Conservation (phyloP, 2,797 vertebrate genomes). For the Aeoliscus strigatus region DNA sequence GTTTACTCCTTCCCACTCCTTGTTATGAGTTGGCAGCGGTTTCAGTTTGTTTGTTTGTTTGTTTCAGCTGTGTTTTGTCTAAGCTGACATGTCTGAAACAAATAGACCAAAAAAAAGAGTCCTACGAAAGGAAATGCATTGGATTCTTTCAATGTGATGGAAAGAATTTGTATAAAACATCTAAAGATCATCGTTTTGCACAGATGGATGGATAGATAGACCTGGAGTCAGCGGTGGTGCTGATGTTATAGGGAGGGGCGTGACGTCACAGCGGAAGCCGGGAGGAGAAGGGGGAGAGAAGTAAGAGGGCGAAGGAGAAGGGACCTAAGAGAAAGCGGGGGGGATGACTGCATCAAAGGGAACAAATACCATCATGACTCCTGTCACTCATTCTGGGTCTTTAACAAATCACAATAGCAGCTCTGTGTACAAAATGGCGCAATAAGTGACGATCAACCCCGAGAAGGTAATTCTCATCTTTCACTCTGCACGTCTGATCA, state of each 20-base stretch:
- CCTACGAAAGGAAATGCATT: no score
- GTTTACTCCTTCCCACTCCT: no score
- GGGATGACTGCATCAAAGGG: slow-evolving; percentile 73
- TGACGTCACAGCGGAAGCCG: slow-evolving; percentile 69
- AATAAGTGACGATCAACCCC: slow-evolving; percentile 69
- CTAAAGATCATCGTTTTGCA: no score
- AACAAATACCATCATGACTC: slow-evolving; percentile 49
- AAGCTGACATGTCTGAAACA: no score
- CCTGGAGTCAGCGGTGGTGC: slow-evolving; percentile 42
- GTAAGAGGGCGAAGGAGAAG: slow-evolving; percentile 48
- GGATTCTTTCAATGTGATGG: no score
- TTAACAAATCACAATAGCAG: slow-evolving; percentile 36
- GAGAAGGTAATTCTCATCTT: slow-evolving; percentile 73
- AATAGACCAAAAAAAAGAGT: no score
- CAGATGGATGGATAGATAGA: background rate
- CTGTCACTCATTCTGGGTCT: slow-evolving; percentile 36
- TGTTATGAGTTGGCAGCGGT: no score
- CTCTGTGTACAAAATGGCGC: slow-evolving; percentile 46
- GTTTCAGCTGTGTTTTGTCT: no score
- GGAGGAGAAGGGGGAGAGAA: slow-evolving; percentile 44
- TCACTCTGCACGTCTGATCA: slow-evolving; percentile 59
- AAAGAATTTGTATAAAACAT: no score
- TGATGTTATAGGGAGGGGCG: slow-evolving; percentile 74
- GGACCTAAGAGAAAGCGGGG: slow-evolving; percentile 57
- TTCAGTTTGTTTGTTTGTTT: no score